A percentile compares a stretch with the other conserved stretches of the same genome.
Conservation (phyloP, 2,888 invertebrate species). For the Rhagonycha lutea region DNA sequence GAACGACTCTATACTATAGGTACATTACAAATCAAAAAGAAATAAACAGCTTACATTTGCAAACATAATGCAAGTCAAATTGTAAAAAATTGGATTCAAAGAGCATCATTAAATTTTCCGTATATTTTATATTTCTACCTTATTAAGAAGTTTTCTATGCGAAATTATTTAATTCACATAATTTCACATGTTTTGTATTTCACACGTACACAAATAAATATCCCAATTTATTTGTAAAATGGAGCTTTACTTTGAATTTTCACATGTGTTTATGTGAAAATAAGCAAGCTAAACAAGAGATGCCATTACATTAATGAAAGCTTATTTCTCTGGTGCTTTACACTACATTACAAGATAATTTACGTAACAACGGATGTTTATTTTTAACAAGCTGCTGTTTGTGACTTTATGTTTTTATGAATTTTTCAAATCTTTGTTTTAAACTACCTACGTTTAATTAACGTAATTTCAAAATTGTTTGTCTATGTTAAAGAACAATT, state of each 20-base stretch:
- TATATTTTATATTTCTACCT: not conserved
- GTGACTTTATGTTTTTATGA: not conserved
- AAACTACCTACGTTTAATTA: not conserved
- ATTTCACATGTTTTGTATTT: not conserved
- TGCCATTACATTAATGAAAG: slow-evolving; percentile 28
- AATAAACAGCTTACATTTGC: not conserved
- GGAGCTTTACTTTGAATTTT: not conserved
- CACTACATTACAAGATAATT: slow-evolving; percentile 19
- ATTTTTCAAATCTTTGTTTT: not conserved
- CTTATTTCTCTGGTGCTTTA: slow-evolving; percentile 24
- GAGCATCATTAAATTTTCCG: not conserved
- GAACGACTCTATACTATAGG: too few relatives aligned
- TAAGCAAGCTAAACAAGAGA: slow-evolving; percentile 23
- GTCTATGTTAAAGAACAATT: not conserved
- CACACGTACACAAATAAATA: not conserved
- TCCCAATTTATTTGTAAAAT: not conserved
- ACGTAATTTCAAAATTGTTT: not conserved
- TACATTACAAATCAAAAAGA: not conserved
- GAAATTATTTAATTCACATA: not conserved
- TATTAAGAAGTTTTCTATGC: too few relatives aligned
- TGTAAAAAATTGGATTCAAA: not conserved
- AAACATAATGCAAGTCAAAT: not conserved
- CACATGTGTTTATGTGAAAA: slow-evolving; percentile 19
- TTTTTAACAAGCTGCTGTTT: slow-evolving; percentile 22
- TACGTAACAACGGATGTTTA: slow-evolving; percentile 15